phyloP scores from a whole-genome alignment of 2,888 invertebrate genomes.

The Linnaemya vulpina region DNA sequence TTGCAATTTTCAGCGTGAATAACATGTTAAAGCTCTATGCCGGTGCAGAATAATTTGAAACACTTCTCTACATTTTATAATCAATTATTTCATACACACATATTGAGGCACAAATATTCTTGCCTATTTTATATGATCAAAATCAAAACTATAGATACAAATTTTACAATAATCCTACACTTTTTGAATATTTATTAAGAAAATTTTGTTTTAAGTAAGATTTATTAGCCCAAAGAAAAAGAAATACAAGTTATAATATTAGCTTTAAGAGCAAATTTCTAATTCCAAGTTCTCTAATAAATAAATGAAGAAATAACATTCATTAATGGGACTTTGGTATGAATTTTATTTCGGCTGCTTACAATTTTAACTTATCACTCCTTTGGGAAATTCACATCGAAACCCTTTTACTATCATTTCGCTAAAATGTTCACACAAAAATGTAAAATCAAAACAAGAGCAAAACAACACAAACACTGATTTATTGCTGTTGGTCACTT shows the following conservation, averaged over 20 bases:
- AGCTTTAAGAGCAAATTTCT: conserved; percentile 48
- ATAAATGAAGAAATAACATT: conserved; percentile 64
- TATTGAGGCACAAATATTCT: no score
- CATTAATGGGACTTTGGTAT: conserved; percentile 71
- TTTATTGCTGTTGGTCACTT: conserved; percentile 80
- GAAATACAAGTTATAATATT: conserved; percentile 12
- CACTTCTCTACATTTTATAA: no score
- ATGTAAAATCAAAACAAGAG: conserved; percentile 51
- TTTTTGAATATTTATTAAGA: not conserved
- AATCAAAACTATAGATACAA: not conserved
- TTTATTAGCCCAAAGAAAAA: conserved; percentile 52
- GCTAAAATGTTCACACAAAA: conserved; percentile 67
- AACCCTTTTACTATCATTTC: conserved; percentile 71
- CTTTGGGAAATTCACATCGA: conserved; percentile 79
- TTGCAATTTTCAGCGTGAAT: no score
- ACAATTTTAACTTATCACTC: conserved; percentile 82
- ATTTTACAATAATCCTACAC: not conserved
- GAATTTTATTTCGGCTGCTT: conserved; percentile 70
- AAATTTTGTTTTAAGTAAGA: conserved; percentile 42
- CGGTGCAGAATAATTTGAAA: no score
- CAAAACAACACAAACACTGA: conserved; percentile 75
- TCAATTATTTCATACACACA: no score
- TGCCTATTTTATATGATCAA: no score
- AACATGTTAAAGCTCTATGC: no score
- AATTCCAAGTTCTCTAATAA: conserved; percentile 59